These are phyloP conservation scores for Gobio gobio DNA, from an alignment of 2,113 vertebrate species.

Conservation along the genomic window DNA sequence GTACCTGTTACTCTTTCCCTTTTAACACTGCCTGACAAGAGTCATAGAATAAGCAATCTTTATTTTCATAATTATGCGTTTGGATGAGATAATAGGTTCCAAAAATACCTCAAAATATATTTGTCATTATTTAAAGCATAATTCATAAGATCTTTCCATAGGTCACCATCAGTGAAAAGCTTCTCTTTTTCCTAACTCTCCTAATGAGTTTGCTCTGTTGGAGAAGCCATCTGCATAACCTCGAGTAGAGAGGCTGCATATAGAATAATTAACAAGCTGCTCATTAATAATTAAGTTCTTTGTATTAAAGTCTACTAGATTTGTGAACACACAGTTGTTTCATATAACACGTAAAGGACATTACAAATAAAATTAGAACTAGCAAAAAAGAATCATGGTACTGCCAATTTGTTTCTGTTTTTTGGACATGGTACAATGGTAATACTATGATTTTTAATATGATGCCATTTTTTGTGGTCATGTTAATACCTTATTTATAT, in stretches of 20 bases:
- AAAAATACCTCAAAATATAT: neutral
- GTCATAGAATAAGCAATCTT: neutral
- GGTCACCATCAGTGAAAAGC: neutral
- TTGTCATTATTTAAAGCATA: neutral
- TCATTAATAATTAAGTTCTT: slow-evolving; percentile 38
- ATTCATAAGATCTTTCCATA: neutral
- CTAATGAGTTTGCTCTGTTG: slow-evolving; percentile 54
- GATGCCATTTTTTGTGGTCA: neutral
- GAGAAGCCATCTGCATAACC: slow-evolving; percentile 52
- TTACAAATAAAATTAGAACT: neutral
- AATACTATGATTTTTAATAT: neutral
- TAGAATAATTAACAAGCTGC: slow-evolving; percentile 52
- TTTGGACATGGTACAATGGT: neutral
- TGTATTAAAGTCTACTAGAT: neutral
- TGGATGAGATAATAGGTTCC: neutral
- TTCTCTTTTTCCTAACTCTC: slow-evolving; percentile 23
- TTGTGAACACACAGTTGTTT: neutral
- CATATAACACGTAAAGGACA: neutral
- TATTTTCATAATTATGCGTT: neutral
- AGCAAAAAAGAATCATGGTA: neutral
- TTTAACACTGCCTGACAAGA: neutral
- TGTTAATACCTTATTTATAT: neutral
- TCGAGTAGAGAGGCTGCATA: neutral
- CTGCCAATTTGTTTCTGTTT: neutral
- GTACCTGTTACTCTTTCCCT: neutral